Base-by-base conservation (phyloP, 2,797 vertebrate species). In the Erpetoichthys calabaricus region DNA sequence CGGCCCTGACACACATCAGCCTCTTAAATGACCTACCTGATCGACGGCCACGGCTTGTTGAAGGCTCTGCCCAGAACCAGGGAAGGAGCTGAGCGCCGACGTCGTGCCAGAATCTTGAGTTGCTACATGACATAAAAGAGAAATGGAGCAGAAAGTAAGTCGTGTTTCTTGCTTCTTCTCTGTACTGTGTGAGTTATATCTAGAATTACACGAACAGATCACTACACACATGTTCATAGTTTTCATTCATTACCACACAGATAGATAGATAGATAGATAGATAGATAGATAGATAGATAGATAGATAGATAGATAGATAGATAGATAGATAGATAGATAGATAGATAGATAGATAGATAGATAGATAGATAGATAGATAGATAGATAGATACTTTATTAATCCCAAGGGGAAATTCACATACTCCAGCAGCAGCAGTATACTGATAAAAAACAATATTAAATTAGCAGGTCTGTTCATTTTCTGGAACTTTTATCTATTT, bases 61-160 rank as follows among this genome's bases (percentile, higher is more conserved):
- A 85, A 58, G 7, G 78, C 65, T 65, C 73, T 87, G 59, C 77
- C 76, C 58, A 85, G 76, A 50, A 73, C 53, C 41, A 87, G 60
- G 0, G 81, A 80, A 0, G 86, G 85, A 3, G 76, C 86, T 6
- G 87, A 90, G 56, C 75, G 72, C 3, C 80, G 68, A 3, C 74
- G 73, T 44, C 81, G 77, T 65, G 80, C 71, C 70, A 80, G 4
- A 1, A 47, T 60, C 67, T 62, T 64, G 50, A 66, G 70, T 66
- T 77, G 62, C 68, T 68, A 76, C 63, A 82, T 73, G 55, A 62
- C 64, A 57, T 55, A 65, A 9, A 63, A 65, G 45, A 69, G 7
- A 60, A 8, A 45, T 46, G 5, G 25, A 42, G 3, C 55, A 25
- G 10, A 5, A 8, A 49, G 4, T n/a, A n/a, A 49, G 47, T 49